These are phyloP conservation scores for Diadema setosum DNA, from an alignment of 35 echinoderm and acorn worm species.

Conservation along the genomic window DNA sequence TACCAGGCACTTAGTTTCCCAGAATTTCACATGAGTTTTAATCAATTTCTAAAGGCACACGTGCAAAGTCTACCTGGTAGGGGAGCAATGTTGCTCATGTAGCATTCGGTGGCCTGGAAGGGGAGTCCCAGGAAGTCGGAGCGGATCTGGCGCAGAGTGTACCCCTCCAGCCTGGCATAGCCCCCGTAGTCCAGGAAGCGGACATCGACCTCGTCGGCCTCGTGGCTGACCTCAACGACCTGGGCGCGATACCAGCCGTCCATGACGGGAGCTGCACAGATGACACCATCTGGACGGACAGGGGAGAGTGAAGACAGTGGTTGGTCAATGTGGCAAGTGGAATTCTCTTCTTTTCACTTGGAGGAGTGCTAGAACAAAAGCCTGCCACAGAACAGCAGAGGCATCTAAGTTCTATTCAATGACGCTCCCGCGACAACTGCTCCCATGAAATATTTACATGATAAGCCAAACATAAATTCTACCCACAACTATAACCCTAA, in stretches of 20 bases:
- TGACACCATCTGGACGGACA: conserved; percentile 60
- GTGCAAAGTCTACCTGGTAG: conserved; percentile 54
- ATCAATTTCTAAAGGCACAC: no score
- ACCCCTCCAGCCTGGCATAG: conserved; percentile 62
- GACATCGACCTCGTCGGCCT: conserved; percentile 82
- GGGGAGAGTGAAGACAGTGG: neutral
- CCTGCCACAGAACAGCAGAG: no score
- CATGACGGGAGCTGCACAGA: conserved; percentile 83
- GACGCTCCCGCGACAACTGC: no score
- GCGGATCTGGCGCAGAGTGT: conserved; percentile 68
- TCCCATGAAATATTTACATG: no score
- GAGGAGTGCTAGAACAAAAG: no score
- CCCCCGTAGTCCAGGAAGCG: conserved; percentile 91
- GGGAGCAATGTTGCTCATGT: conserved; percentile 74
- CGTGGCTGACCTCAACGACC: conserved; percentile 53
- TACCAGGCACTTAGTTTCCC: no score
- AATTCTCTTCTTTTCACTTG: no score
- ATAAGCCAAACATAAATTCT: no score
- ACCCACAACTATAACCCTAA: no score
- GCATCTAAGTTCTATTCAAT: no score
- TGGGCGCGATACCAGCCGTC: conserved; percentile 94
- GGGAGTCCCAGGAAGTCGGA: conserved; percentile 91
- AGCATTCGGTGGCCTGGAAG: conserved; percentile 96
- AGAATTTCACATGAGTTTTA: no score
- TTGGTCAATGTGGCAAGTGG: no score